Evolutionary conservation across 2,888 invertebrate genomes (phyloP).

Genomic region (Parnassius orleans): DNA sequence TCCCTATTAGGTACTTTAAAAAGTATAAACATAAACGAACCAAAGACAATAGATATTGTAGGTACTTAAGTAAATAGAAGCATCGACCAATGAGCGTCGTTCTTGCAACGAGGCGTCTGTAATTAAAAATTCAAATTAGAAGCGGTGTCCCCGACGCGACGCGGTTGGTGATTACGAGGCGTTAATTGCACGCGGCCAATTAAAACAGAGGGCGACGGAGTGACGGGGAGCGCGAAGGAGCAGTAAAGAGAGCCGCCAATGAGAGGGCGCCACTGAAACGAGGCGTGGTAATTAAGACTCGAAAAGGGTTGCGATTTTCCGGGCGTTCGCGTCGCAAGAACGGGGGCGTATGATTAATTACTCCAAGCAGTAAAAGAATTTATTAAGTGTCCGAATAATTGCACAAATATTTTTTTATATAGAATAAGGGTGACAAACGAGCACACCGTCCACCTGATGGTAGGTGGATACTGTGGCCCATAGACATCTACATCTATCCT

Average conservation of each 20-base stretch:
- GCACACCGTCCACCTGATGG: no score
- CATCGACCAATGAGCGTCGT: conserved; percentile 60
- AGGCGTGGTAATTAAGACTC: conserved; percentile 79
- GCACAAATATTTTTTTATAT: no score
- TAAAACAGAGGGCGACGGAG: conserved; percentile 67
- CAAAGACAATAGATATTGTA: conserved; percentile 23
- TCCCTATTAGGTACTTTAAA: conserved; percentile 13
- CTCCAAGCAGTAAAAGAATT: conserved; percentile 50
- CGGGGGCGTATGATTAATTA: conserved; percentile 71
- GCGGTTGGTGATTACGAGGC: conserved; percentile 72
- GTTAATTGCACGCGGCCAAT: conserved; percentile 78
- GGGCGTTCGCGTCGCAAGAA: conserved; percentile 47
- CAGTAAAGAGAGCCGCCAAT: conserved; percentile 58
- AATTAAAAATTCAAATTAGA: conserved; percentile 80
- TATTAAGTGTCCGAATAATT: neutral
- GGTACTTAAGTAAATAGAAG: conserved; percentile 58
- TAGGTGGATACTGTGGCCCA: no score
- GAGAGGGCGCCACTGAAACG: conserved; percentile 62
- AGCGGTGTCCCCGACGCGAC: conserved; percentile 63
- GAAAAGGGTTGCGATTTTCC: conserved; percentile 79
- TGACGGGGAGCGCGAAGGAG: conserved; percentile 59
- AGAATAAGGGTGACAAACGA: no score
- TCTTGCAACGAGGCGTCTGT: conserved; percentile 43
- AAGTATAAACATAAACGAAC: conserved; percentile 7
- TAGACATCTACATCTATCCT: no score